These are phyloP conservation scores for Peromyscus leucopus DNA, from an alignment of 2,113 vertebrate genomes.

Conservation along the genomic window DNA sequence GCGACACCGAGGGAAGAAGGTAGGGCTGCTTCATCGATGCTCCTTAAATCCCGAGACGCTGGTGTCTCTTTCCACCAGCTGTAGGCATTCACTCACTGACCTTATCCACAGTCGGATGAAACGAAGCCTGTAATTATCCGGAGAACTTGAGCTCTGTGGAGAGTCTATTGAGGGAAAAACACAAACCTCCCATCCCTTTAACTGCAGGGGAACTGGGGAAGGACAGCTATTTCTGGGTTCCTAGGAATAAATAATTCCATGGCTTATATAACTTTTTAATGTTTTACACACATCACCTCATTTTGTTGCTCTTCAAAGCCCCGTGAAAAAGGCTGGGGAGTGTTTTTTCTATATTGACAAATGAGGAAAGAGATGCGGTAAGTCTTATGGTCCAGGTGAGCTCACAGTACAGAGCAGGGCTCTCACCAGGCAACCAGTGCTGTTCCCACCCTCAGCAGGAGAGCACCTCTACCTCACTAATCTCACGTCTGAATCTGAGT, in stretches of 20 bases:
- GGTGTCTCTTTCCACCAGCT: background rate
- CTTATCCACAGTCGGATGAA: background rate
- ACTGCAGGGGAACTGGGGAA: conserved; percentile 26
- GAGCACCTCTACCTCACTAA: background rate
- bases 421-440: background rate
- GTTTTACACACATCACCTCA: background rate
- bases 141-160: conserved; percentile 49
- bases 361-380: background rate
- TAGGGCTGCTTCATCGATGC: background rate
- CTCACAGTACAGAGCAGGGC: background rate
- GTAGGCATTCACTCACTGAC: background rate
- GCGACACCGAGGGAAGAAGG: background rate
- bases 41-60: background rate
- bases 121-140: conserved; percentile 41
- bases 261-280: background rate
- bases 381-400: background rate
- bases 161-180: background rate
- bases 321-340: background rate
- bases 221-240: conserved; percentile 17
- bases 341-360: background rate
- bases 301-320: background rate
- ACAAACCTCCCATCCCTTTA: conserved; percentile 19
- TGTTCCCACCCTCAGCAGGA: background rate
- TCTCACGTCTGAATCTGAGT: background rate
- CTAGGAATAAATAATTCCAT: conserved; percentile 38